Evolutionary conservation across 2,888 invertebrate genomes (phyloP), one percentile per base, ranked within the genome.

Genomic region (Dryomyza anilis): DNA sequence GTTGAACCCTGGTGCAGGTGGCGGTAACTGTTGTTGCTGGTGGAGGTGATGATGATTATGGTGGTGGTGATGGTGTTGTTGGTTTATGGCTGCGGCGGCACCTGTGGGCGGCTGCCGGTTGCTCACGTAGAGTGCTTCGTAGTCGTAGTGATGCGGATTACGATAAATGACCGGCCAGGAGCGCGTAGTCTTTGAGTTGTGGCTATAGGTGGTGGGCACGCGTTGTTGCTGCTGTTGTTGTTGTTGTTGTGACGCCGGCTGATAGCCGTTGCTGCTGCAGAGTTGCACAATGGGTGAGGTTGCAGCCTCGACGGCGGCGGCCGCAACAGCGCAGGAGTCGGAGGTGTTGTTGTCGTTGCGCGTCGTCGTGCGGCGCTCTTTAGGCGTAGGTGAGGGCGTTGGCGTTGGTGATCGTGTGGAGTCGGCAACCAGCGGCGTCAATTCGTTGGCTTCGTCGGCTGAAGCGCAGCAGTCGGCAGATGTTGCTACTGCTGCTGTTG

Each of bases 121-220:
- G 61, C 53, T 53, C 36, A 78, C 79, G 71, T 80, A 82, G 8
- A 82, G 73, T 7, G 81, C 79, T 70, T 83, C 83, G 77, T 82
- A 83, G 71, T 83, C 83, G 72, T 81, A 83, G 67, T 81, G 80
- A 68, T 83, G 80, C 1, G 81, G 81, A 76, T 83, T 83, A 50
- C 82, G 77, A 71, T 83, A 82, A 60, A 83, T 83, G n/a, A 83
- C 84, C 0, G 83, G 83, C 83, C 83, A 83, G 68, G 83, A 83
- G 53, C 83, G 80, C 4, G 83, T 83, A 33, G 83, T 83, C 69
- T 79, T 82, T 25, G 82, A 79, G 69, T 82, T 82, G 69, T 82
- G 79, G 67, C 78, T 80, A 67, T 82, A 83, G 55, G 76, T 78
- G 64, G 76, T 74, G 65, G 70, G 72, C 5, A 61, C 52, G 52